Evolutionary conservation across 2,797 vertebrate species (phyloP), one percentile per base, ranked within the genome.

Genomic region (Gouania willdenowi): DNA sequence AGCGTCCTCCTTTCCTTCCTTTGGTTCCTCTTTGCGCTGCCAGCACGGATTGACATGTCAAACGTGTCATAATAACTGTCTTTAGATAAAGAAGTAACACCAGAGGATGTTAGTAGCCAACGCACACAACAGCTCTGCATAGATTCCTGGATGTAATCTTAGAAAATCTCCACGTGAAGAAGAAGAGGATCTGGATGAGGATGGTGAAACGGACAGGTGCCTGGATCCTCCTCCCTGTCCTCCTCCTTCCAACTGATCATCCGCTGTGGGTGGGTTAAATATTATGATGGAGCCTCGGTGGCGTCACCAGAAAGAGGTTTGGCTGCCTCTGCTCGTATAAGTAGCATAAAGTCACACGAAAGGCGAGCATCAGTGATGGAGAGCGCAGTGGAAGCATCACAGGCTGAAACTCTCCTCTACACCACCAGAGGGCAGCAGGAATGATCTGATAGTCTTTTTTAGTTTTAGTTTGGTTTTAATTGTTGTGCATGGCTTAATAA

Each of bases 281-380:
- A 93, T 89, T 87, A 81, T 71, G 87, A 89, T 88, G 77, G 71
- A 63, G 90, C 92, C 91, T 92, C 82, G 58, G 81, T 81, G 81
- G 84, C 95, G 94, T 98, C 94, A 96, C 69, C 83, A 88, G 66
- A 71, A 81, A 77, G 88, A 92, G 93, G 94, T n/a, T 93, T 94
- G 93, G 93, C 91, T 92, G 90, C 81, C 87, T 84, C 80, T 75
- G 61, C 67, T 65, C 71, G 67, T 27, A 27, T 75, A 56, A 66
- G 84, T 76, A 83, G 83, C 81, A 81, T 87, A 71, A n/a, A 82
- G 88, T 83, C 90, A 85, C 87, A 75, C 84, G 83, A 88, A 79
- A 71, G 86, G 77, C 79, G 84, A 81, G 83, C 78, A 81, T 55
- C 66, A 58, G 82, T 23, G 69, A 60, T 48, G 29, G 48, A 72